A percentile compares a stretch with the other conserved stretches of the same genome.
Conservation (phyloP, 1,140 invertebrate genomes). For the Ridgeia piscesae region DNA sequence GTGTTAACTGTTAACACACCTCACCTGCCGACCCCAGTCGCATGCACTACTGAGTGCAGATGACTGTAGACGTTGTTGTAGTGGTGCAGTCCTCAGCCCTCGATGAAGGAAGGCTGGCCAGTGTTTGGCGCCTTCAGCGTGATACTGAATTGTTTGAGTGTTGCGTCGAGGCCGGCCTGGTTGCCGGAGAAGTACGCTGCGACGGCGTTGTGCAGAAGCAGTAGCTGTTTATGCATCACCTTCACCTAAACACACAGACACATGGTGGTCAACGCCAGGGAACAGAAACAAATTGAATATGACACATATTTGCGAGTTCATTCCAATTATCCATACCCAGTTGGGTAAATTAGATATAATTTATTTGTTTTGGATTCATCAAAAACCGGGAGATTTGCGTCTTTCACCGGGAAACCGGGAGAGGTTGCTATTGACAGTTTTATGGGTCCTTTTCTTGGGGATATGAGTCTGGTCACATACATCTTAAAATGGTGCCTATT, state of each 20-base stretch:
- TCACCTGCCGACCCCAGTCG: neutral
- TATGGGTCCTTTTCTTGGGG: too few species aligned
- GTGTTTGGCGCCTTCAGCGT: conserved; percentile 77
- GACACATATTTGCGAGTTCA: too few species aligned
- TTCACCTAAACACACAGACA: conserved; percentile 73
- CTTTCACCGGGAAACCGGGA: too few species aligned
- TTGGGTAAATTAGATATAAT: too few species aligned
- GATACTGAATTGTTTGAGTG: conserved; percentile 95
- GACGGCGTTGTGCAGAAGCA: conserved; percentile 93
- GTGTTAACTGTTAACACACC: neutral
- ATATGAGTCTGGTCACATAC: too few species aligned
- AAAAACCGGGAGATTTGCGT: too few species aligned
- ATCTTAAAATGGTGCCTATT: too few species aligned
- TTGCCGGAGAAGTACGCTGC: conserved; percentile 96
- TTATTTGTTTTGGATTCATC: too few species aligned
- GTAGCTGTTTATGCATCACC: conserved; percentile 96
- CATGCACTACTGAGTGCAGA: neutral
- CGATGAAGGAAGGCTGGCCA: conserved; percentile 74
- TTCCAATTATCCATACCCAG: too few species aligned
- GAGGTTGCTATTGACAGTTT: too few species aligned
- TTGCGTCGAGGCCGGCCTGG: conserved; percentile 86
- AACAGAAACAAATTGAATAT: neutral
- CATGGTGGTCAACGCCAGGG: neutral
- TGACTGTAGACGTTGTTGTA: neutral
- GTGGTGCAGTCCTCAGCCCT: conserved; percentile 42